phyloP scores from a whole-genome alignment of 2,113 vertebrate species.

The Asarcornis scutulata region DNA sequence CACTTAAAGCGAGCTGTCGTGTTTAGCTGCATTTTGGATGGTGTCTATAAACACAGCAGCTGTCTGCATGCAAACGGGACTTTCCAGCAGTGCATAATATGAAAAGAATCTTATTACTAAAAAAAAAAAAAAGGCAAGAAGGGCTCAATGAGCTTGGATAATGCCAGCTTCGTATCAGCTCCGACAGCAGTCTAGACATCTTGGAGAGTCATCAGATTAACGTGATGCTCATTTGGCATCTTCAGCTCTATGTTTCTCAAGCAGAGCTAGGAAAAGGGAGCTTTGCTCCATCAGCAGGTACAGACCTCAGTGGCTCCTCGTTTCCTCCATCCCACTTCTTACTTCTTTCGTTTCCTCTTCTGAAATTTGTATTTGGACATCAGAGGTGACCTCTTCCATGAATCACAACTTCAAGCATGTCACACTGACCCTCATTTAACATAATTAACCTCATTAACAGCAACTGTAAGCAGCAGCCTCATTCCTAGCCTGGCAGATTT shows the following conservation, averaged over 20 bases:
- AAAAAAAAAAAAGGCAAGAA: background rate
- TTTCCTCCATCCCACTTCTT: too few relatives aligned
- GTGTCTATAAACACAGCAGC: slow-evolving; percentile 57
- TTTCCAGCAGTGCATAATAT: slow-evolving; percentile 61
- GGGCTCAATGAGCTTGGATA: background rate
- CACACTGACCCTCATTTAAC: background rate
- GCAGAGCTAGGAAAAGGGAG: background rate
- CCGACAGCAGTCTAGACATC: slow-evolving; percentile 42
- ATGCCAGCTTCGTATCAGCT: slow-evolving; percentile 43
- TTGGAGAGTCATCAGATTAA: background rate
- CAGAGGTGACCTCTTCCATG: background rate
- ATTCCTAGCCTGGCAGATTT: background rate
- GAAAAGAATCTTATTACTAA: slow-evolving; percentile 58
- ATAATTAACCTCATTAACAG: accelerated
- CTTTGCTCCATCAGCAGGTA: background rate
- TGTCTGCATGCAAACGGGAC: slow-evolving; percentile 43
- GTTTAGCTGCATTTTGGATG: slow-evolving; percentile 44
- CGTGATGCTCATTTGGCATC: background rate
- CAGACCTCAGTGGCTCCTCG: background rate
- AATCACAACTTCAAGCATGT: background rate
- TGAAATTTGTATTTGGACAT: background rate
- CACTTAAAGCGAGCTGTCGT: background rate
- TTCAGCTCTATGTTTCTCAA: background rate
- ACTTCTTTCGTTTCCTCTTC: background rate
- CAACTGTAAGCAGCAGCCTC: background rate